A percentile compares a stretch with the other conserved stretches of the same genome.
phyloP scores from a whole-genome alignment of 2,797 vertebrate species.

The Sebastolobus altivelis region DNA sequence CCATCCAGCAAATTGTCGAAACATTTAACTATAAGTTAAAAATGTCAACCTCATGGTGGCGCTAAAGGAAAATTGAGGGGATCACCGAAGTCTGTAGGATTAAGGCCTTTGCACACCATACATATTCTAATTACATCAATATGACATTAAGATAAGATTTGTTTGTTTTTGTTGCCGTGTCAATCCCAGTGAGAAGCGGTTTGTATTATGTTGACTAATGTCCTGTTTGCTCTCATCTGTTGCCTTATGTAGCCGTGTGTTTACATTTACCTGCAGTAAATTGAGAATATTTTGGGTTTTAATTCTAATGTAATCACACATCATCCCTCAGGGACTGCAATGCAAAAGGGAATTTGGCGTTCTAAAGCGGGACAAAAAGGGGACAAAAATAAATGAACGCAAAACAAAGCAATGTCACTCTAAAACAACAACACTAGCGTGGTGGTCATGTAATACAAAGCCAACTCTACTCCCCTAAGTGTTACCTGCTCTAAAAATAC shows the following conservation, averaged over 20 bases:
- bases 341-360: background rate
- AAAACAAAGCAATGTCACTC: background rate
- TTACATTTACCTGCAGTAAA: background rate
- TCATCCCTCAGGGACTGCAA: background rate
- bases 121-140: background rate
- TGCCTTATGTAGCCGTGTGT: background rate
- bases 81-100: too few species aligned
- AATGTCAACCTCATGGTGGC: background rate
- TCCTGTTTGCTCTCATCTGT: constrained; percentile 3
- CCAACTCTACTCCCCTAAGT: background rate
- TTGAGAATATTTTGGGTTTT: background rate
- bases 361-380: background rate
- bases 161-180: background rate
- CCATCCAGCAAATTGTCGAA: background rate
- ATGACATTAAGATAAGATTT: background rate
- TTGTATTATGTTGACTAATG: background rate
- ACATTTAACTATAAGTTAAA: background rate
- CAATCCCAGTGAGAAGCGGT: background rate
- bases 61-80: too few species aligned
- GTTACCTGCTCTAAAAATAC: constrained; percentile 21
- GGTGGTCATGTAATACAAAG: background rate
- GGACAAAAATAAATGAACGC: background rate
- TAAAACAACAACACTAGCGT: background rate
- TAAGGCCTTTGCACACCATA: too few species aligned
- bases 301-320: background rate